phyloP scores from a whole-genome alignment of 2,888 invertebrate genomes.

The Rotaria macrura region DNA sequence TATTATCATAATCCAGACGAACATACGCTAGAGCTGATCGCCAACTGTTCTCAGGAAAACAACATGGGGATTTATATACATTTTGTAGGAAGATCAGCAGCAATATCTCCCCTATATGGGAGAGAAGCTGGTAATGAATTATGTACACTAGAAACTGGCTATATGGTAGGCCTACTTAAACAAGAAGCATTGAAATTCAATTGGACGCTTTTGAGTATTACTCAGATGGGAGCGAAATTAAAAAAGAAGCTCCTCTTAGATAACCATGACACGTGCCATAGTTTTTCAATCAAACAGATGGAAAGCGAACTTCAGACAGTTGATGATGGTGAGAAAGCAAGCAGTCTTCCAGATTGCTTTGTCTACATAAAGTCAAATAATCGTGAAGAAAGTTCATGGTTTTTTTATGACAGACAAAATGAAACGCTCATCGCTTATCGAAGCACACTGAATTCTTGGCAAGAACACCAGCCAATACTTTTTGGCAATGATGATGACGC shows the following conservation, averaged over 20 bases:
- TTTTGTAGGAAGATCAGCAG: neutral
- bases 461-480: neutral
- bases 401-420: neutral
- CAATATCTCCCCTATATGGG: neutral
- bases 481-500: neutral
- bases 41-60: neutral
- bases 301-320: neutral
- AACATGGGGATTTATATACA: neutral
- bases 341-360: neutral
- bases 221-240: neutral
- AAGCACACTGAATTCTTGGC: too few species aligned
- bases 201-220: neutral
- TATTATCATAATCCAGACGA: slow-evolving; percentile 20
- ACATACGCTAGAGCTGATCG: neutral
- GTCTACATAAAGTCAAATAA: neutral
- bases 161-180: neutral
- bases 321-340: neutral
- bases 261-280: neutral
- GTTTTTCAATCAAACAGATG: neutral
- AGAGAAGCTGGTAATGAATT: neutral
- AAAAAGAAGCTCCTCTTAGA: neutral
- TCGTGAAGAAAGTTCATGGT: neutral
- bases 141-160: slow-evolving; percentile 5
- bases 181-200: neutral
- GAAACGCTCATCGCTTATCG: neutral